phyloP scores from a whole-genome alignment of 2,888 invertebrate species.

The Cryptocheilus praepositus region DNA sequence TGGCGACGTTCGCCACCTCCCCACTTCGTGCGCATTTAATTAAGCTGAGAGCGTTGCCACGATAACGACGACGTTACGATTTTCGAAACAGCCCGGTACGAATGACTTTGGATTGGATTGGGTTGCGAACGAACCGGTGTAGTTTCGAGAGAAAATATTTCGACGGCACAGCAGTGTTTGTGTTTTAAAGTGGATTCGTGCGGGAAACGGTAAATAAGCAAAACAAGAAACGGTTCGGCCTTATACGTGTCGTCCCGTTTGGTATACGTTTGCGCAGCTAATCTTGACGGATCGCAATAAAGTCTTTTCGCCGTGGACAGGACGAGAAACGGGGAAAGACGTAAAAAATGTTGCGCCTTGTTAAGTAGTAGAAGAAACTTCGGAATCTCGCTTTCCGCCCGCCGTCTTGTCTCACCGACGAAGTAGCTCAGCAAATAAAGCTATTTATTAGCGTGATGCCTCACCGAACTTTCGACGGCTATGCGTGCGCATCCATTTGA shows the following conservation, averaged over 20 bases:
- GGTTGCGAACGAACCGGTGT: not conserved
- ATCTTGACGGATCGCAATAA: conserved; percentile 50
- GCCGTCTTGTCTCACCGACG: conserved; percentile 38
- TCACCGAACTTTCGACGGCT: conserved; percentile 42
- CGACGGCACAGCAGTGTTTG: too few relatives aligned
- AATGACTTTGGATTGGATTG: conserved; percentile 49
- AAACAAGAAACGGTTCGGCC: too few relatives aligned
- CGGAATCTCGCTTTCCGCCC: conserved; percentile 39
- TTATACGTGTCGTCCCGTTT: too few relatives aligned
- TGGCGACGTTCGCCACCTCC: conserved; percentile 40
- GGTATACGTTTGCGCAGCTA: not conserved
- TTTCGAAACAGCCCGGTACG: conserved; percentile 49
- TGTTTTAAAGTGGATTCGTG: too few relatives aligned
- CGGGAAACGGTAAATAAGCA: too few relatives aligned
- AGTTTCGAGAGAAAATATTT: too few relatives aligned
- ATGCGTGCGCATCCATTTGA: not conserved
- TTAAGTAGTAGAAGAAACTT: conserved; percentile 45
- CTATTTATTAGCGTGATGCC: conserved; percentile 63
- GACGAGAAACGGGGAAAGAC: conserved; percentile 1
- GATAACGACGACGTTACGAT: conserved; percentile 55
- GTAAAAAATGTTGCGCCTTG: conserved; percentile 40
- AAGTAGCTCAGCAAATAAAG: conserved; percentile 60
- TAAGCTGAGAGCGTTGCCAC: conserved; percentile 62
- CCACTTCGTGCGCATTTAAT: conserved; percentile 63
- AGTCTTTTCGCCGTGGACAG: conserved; percentile 16